Evolutionary conservation across 2,888 invertebrate genomes (phyloP), one percentile per base, ranked within the genome.

Genomic region (Cybosia mesomella): DNA sequence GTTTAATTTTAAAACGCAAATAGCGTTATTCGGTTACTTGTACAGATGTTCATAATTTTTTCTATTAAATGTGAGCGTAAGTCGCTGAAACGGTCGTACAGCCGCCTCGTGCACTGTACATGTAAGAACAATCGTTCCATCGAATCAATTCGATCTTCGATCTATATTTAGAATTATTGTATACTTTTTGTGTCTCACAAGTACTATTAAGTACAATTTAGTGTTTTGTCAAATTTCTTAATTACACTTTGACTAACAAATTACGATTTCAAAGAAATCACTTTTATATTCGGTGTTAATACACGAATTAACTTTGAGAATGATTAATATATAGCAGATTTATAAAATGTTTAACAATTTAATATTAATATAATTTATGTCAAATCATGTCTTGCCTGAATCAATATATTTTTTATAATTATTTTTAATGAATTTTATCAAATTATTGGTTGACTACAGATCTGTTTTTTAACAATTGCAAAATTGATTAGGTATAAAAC

Each of bases 381-480:
- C 74, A 80, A 84, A 87, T 89, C 82, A 80, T 89, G 86, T 91
- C 94, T 94, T 94, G 94, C 94, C 93, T 90, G 80, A 85, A 82
- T 84, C 80, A 80, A 84, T 82, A 83, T 84, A 82, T 83, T 80
- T 85, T 82, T 85, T 83, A 79, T 83, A 49, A 76, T 73, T 70
- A 79, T 68, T 73, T 76, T 34, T 70, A 73, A 77, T 82, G 72
- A 74, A 74, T 64, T 74, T 73, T 74, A 77, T 80, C 75, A 75
- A 74, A 74, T 75, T 72, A 76, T 68, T 74, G 18, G 53, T 66
- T 72, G 53, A 79, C 77, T 64, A 76, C 79, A 81, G 81, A 81
- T 81, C 81, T 81, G 79, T 76, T 81, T 75, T 83, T 80, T 75
- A 34, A 74, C 77, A 76, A 32, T 73, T 72, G 74, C 73, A 70